Evolutionary conservation across 2,888 invertebrate genomes (phyloP).

Genomic region (Orthonychiurus folsomi): DNA sequence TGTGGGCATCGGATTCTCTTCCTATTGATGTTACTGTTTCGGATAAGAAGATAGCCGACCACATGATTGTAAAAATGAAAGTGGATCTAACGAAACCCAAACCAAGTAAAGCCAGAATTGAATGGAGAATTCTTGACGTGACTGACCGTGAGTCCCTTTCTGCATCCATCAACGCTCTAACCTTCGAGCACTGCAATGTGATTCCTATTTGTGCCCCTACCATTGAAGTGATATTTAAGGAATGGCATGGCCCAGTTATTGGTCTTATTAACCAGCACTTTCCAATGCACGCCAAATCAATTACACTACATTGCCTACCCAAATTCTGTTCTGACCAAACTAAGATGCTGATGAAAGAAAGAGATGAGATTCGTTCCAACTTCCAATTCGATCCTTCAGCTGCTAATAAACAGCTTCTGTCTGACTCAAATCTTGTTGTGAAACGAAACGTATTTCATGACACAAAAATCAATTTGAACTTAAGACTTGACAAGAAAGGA

Average conservation of each 20-base stretch:
- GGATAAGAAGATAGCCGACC: background rate
- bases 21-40: background rate
- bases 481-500: background rate
- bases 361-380: background rate
- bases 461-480: background rate
- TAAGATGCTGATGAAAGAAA: background rate
- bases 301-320: background rate
- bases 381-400: background rate
- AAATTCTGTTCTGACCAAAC: background rate
- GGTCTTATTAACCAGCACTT: background rate
- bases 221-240: background rate
- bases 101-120: background rate
- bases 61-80: background rate
- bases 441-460: background rate
- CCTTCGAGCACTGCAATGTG: background rate
- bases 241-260: background rate
- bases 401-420: background rate
- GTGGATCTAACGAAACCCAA: background rate
- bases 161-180: background rate
- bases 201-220: background rate
- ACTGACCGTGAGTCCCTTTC: background rate
- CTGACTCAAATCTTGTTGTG: background rate
- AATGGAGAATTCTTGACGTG: background rate
- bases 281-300: background rate
- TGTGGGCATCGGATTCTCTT: background rate